These are phyloP conservation scores for Choreutis nemorana DNA, from an alignment of 2,888 invertebrate species.

Conservation along the genomic window DNA sequence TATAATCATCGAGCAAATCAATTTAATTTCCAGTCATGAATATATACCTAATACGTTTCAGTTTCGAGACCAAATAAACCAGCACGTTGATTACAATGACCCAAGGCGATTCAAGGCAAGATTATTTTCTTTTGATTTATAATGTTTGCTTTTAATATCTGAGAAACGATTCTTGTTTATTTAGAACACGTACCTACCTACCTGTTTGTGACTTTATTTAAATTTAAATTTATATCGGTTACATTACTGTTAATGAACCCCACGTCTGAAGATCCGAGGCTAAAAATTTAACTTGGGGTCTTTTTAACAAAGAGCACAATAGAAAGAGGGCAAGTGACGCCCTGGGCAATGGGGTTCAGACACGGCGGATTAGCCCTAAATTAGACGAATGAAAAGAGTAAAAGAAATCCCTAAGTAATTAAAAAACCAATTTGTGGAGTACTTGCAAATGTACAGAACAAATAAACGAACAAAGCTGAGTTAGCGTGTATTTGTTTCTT, in stretches of 20 bases:
- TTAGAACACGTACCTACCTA: constrained; percentile 1
- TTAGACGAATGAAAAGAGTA: constrained; percentile 34
- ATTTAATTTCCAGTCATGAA: too few species aligned
- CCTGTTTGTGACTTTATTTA: constrained; percentile 1
- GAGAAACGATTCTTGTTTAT: constrained; percentile 14
- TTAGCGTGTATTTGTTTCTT: constrained; percentile 1
- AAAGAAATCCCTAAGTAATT: constrained; percentile 35
- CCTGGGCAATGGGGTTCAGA: constrained; percentile 20
- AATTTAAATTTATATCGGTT: background rate
- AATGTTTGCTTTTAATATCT: constrained; percentile 48
- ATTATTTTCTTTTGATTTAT: constrained; percentile 52
- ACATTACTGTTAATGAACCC: constrained; percentile 14
- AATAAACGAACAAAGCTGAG: constrained; percentile 6
- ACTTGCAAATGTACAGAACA: constrained; percentile 15
- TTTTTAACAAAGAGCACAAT: constrained; percentile 27
- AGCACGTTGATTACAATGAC: constrained; percentile 49
- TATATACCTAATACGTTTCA: constrained; percentile 19
- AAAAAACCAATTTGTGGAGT: constrained; percentile 42
- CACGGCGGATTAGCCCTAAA: constrained; percentile 29
- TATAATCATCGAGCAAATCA: too few species aligned
- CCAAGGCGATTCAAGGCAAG: constrained; percentile 53
- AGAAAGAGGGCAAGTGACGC: constrained; percentile 24
- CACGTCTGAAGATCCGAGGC: constrained; percentile 20
- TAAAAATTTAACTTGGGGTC: constrained; percentile 23
- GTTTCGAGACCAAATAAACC: constrained; percentile 35